Base-by-base conservation (phyloP, 1,140 invertebrate genomes). In the Harpegnathos saltator region DNA sequence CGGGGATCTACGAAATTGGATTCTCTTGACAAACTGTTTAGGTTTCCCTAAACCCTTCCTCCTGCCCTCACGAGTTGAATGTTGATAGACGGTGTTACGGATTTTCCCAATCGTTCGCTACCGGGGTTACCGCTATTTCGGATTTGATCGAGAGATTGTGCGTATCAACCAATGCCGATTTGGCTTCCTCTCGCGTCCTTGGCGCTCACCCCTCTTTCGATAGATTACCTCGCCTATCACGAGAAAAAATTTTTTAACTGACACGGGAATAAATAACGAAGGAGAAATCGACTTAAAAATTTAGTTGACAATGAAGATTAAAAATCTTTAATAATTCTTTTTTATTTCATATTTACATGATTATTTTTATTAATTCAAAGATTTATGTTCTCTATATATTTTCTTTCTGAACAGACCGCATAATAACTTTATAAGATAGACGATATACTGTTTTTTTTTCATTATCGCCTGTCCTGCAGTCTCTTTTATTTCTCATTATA, bases 1-100 rank as follows among this genome's bases (percentile, higher is more conserved):
- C 61, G 59, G 50, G 58, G 33, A 77, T 65, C 71, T 65, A 65
- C 44, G n/a, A 83, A 83, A 83, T 83, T 83, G 72, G 61, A 83
- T 83, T 75, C 61, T 77, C 81, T 74, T 82, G 72, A 82, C 59
- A 82, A 82, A 82, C 81, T 83, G 81, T 83, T 65, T 83, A 65
- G 78, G 9, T 44, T 4, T 15, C 1, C 26, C 69, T 44, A 1
- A 9, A 0, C 26, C 69, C 22, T 52, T 29, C 4, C 59, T 52
- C 69, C 5, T 5, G 5, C 29, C 29, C 29, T 33, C 29, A 33
- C 29, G 26, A 62, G 44, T 82, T 52, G 44, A 68, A 52, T 61
- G 56, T 82, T 82, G 78, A 82, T 63, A 69, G 65, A 71, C 65
- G 75, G 24, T 71, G 65, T 69, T 78, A 80, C 52, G 52, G 65